Percentiles rank a stretch among this genome's conserved stretches.
These are phyloP conservation scores for Acronicta psi DNA, from an alignment of 2,888 invertebrate species.

Conservation along the genomic window DNA sequence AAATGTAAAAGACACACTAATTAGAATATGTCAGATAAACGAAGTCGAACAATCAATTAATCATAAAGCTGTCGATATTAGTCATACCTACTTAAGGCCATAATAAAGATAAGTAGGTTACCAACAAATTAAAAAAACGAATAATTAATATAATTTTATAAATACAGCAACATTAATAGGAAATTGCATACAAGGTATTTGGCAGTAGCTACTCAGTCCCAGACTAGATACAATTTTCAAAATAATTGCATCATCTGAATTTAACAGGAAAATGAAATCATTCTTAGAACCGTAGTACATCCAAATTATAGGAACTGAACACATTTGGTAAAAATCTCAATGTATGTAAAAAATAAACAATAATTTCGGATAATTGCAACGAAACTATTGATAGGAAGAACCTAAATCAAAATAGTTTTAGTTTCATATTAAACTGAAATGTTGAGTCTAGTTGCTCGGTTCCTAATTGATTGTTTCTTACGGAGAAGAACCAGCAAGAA, in stretches of 20 bases:
- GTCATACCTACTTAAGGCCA: background rate
- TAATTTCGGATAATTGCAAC: slow-evolving; percentile 4
- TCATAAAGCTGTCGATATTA: slow-evolving; percentile 26
- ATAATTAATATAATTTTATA: background rate
- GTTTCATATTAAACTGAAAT: no score
- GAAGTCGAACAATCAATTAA: slow-evolving; percentile 34
- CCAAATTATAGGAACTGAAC: slow-evolving; percentile 15
- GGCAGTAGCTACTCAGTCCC: slow-evolving; percentile 5
- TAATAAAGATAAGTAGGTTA: slow-evolving; percentile 9
- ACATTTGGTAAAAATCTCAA: slow-evolving; percentile 28
- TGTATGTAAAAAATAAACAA: slow-evolving; percentile 13
- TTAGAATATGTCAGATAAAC: slow-evolving; percentile 48
- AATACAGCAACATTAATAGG: background rate
- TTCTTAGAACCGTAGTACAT: slow-evolving; percentile 26
- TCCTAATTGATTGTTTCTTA: no score
- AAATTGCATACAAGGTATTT: slow-evolving; percentile 2
- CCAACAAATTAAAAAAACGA: slow-evolving; percentile 4
- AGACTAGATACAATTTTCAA: slow-evolving; percentile 2
- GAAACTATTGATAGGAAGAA: background rate
- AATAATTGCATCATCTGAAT: slow-evolving; percentile 33
- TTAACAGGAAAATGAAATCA: slow-evolving; percentile 19
- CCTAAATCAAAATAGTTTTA: no score
- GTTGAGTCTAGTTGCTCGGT: no score
- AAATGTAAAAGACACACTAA: slow-evolving; percentile 35
- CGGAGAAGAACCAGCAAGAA: no score